These are phyloP conservation scores for Rotaria socialis DNA, from an alignment of 2,888 invertebrate genomes.

Conservation along the genomic window DNA sequence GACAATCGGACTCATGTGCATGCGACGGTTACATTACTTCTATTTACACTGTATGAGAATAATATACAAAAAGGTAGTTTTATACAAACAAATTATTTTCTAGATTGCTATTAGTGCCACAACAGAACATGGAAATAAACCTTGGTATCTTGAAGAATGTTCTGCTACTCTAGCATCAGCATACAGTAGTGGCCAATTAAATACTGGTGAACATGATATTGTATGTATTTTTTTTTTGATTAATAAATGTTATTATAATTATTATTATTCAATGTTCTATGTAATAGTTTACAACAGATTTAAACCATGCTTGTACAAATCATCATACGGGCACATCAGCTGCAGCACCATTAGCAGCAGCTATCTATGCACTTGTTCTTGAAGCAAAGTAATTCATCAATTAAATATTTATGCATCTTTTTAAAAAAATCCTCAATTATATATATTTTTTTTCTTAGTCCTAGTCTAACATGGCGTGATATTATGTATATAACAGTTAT, in stretches of 20 bases:
- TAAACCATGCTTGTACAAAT: conserved; percentile 76
- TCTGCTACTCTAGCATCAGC: conserved; percentile 94
- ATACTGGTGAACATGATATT: conserved; percentile 62
- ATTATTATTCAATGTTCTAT: neutral
- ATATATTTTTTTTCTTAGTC: conserved; percentile 54
- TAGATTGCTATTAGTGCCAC: conserved; percentile 76
- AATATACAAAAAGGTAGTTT: neutral
- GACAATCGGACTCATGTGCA: conserved; percentile 91
- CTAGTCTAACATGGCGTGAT: conserved; percentile 90
- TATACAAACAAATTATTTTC: neutral
- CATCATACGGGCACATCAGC: conserved; percentile 88
- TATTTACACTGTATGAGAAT: conserved; percentile 72
- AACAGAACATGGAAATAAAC: conserved; percentile 86
- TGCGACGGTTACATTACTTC: conserved; percentile 99
- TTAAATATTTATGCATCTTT: too few species aligned
- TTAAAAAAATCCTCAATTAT: too few species aligned
- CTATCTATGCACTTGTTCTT: conserved; percentile 78
- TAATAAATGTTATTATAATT: too few species aligned
- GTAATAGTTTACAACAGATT: conserved; percentile 70
- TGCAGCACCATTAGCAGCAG: conserved; percentile 84
- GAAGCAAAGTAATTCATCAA: conserved; percentile 73
- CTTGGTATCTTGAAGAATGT: conserved; percentile 98
- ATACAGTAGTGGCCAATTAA: conserved; percentile 79
- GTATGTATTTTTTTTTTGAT: conserved; percentile 55
- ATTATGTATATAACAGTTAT: conserved; percentile 73